Conservation (phyloP, 2,888 invertebrate genomes). For the Marronus borbonicus region DNA sequence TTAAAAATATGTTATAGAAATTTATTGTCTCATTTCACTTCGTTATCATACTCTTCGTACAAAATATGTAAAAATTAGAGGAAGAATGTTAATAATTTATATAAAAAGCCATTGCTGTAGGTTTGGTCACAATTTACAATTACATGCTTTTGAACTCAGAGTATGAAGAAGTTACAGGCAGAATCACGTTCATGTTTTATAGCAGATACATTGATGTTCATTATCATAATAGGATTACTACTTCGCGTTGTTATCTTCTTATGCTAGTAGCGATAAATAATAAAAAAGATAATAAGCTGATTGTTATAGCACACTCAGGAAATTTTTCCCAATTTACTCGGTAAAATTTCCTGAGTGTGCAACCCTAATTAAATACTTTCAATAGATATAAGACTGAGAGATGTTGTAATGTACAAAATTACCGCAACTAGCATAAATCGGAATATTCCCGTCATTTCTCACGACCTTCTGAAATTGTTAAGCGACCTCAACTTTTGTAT, state of each 20-base stretch:
- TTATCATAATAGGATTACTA: too few species aligned
- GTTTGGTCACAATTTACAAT: neutral
- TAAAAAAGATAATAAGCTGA: too few species aligned
- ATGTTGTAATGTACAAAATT: neutral
- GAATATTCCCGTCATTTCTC: neutral
- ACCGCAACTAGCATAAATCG: neutral
- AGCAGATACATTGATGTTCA: neutral
- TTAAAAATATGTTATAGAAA: conserved; percentile 27
- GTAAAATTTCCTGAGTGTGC: too few species aligned
- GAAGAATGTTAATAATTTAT: neutral
- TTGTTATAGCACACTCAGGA: too few species aligned
- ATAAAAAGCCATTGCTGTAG: neutral
- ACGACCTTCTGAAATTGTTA: neutral
- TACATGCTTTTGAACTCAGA: neutral
- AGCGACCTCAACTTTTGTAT: neutral
- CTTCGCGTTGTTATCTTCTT: too few species aligned
- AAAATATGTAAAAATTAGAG: neutral
- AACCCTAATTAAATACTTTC: too few species aligned
- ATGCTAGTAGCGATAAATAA: too few species aligned
- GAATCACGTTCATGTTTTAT: neutral
- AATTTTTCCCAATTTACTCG: too few species aligned
- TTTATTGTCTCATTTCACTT: conserved; percentile 21
- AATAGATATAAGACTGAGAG: neutral
- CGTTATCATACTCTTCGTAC: conserved; percentile 35
- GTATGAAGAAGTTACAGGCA: neutral